These are phyloP conservation scores for Drosophila melanocephala DNA, from an alignment of 2,888 invertebrate genomes.

Conservation along the genomic window DNA sequence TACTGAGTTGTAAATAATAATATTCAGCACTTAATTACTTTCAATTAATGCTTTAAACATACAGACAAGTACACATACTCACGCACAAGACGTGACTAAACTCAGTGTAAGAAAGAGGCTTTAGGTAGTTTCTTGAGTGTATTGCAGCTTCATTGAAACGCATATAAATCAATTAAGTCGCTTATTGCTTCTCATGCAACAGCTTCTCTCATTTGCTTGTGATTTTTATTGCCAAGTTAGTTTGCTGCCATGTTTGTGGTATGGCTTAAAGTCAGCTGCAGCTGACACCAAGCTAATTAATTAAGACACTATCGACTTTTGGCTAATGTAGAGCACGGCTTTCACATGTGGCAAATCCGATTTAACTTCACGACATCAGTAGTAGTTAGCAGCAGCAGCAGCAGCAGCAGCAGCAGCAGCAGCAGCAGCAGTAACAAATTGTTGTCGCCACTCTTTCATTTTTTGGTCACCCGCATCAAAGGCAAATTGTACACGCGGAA, in stretches of 20 bases:
- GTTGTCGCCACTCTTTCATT: not conserved
- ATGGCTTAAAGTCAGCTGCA: slow-evolving; percentile 3
- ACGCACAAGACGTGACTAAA: slow-evolving; percentile 1
- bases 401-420: too few species aligned
- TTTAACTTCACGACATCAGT: not conserved
- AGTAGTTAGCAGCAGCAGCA: too few species aligned
- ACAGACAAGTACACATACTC: slow-evolving; percentile 1
- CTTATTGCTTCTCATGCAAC: slow-evolving; percentile 44
- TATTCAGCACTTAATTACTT: slow-evolving; percentile 56
- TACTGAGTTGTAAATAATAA: slow-evolving; percentile 8
- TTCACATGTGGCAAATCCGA: slow-evolving; percentile 1
- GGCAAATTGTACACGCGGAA: slow-evolving; percentile 24
- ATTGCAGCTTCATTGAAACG: slow-evolving; percentile 60
- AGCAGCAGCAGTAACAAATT: not conserved
- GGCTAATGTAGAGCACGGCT: slow-evolving; percentile 12
- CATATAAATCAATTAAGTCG: slow-evolving; percentile 70
- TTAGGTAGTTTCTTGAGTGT: not conserved
- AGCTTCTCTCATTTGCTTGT: slow-evolving; percentile 35
- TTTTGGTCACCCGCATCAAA: slow-evolving; percentile 8
- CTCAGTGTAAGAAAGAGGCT: not conserved
- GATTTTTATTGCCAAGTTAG: slow-evolving; percentile 40
- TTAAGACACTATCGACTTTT: slow-evolving; percentile 37
- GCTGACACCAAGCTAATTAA: slow-evolving; percentile 58
- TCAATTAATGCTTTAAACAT: slow-evolving; percentile 57
- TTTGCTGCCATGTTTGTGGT: slow-evolving; percentile 3